Evolutionary conservation across 2,888 invertebrate genomes (phyloP).

Genomic region (Tetragonisca angustula): DNA sequence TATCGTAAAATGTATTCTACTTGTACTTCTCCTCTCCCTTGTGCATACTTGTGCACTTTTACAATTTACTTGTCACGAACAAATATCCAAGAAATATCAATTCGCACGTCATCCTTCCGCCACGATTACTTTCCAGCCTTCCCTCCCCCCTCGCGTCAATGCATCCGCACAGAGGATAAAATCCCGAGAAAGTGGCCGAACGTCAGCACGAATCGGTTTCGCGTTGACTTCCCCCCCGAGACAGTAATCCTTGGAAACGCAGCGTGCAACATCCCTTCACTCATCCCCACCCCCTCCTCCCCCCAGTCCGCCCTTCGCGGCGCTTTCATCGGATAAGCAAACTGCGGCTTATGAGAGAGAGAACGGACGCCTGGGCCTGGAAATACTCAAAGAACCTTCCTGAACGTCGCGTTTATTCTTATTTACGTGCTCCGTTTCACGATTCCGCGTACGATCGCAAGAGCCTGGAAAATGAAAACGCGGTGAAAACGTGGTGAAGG

Average conservation of each 20-base stretch:
- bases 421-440: conserved; percentile 28
- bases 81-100: too few relatives aligned
- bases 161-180: neutral
- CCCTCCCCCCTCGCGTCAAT: too few relatives aligned
- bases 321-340: conserved; percentile 46
- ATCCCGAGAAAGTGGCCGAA: neutral
- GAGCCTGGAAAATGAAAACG: conserved; percentile 3
- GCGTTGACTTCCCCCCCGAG: conserved; percentile 28
- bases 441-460: conserved; percentile 11
- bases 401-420: conserved; percentile 33
- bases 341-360: conserved; percentile 31
- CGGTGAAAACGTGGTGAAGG: neutral
- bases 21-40: too few relatives aligned
- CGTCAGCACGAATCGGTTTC: conserved; percentile 28
- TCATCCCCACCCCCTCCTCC: neutral
- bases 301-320: neutral
- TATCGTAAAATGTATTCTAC: too few relatives aligned
- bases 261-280: too few relatives aligned
- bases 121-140: too few relatives aligned
- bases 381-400: conserved; percentile 26
- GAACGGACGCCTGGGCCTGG: neutral
- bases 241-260: conserved; percentile 40
- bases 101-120: too few relatives aligned
- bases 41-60: too few relatives aligned
- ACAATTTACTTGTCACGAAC: too few relatives aligned